Conservation (phyloP, 2,888 invertebrate genomes). For the Orchestes rusci region DNA sequence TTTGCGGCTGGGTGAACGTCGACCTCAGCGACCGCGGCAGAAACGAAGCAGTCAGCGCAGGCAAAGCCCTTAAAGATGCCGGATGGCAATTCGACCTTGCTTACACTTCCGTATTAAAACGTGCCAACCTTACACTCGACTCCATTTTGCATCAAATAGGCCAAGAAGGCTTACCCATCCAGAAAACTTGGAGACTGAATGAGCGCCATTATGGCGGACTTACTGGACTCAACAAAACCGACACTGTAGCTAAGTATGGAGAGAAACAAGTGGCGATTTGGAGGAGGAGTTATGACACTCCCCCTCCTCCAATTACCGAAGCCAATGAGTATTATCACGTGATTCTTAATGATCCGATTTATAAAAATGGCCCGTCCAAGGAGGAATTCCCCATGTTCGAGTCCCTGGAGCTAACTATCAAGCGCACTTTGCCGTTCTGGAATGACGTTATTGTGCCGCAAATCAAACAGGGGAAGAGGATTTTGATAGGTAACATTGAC, state of each 20-base stretch:
- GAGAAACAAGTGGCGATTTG: constrained; percentile 72
- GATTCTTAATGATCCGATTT: constrained; percentile 70
- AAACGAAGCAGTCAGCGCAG: constrained; percentile 62
- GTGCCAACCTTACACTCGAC: constrained; percentile 69
- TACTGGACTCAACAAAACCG: constrained; percentile 70
- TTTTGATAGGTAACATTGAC: constrained; percentile 51
- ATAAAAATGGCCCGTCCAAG: constrained; percentile 60
- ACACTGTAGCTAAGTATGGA: constrained; percentile 79
- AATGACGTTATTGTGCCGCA: constrained; percentile 72
- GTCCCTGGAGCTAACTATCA: constrained; percentile 74
- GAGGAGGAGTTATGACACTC: constrained; percentile 76
- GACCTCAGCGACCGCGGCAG: constrained; percentile 55
- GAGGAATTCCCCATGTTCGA: constrained; percentile 77
- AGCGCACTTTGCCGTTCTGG: constrained; percentile 80
- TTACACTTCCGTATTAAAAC: constrained; percentile 71
- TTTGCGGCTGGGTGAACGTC: constrained; percentile 57
- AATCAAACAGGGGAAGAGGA: constrained; percentile 68
- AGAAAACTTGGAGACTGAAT: constrained; percentile 76
- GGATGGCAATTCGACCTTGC: constrained; percentile 70
- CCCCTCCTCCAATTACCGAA: constrained; percentile 74
- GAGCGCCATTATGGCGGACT: constrained; percentile 84
- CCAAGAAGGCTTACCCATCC: constrained; percentile 59
- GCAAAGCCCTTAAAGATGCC: constrained; percentile 63
- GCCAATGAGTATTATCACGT: constrained; percentile 67
- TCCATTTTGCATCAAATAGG: constrained; percentile 60